Evolutionary conservation across 2,888 invertebrate genomes (phyloP).

Genomic region (Cylloceria caligata): DNA sequence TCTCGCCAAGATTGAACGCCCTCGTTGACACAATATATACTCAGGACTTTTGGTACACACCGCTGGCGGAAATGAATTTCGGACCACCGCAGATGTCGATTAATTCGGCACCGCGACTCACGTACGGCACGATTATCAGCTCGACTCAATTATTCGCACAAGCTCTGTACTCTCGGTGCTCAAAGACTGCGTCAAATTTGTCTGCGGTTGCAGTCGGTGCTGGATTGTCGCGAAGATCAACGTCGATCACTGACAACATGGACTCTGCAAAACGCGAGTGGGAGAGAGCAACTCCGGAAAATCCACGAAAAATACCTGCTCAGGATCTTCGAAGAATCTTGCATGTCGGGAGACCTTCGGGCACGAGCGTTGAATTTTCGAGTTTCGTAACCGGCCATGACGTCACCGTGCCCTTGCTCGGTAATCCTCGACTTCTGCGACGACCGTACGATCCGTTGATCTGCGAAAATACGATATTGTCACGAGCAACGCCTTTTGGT

Average conservation of each 20-base stretch:
- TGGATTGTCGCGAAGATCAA: constrained; percentile 40
- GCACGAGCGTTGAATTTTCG: constrained; percentile 72
- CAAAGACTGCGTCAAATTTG: constrained; percentile 6
- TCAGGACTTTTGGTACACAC: constrained; percentile 83
- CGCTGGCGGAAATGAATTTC: constrained; percentile 83
- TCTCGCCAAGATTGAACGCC: constrained; percentile 81
- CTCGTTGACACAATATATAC: constrained; percentile 82
- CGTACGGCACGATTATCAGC: constrained; percentile 82
- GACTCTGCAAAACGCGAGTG: constrained; percentile 82
- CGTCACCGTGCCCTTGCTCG: constrained; percentile 79
- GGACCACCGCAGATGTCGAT: constrained; percentile 84
- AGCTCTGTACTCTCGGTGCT: constrained; percentile 78
- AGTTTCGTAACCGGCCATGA: constrained; percentile 79
- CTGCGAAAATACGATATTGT: constrained; percentile 83
- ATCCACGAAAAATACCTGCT: constrained; percentile 78
- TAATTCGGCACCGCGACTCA: constrained; percentile 80
- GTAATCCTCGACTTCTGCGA: constrained; percentile 80
- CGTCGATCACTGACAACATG: constrained; percentile 72
- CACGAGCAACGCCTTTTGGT: constrained; percentile 80
- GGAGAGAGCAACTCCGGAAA: constrained; percentile 82
- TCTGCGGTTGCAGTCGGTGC: constrained; percentile 16
- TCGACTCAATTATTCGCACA: constrained; percentile 83
- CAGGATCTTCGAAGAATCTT: constrained; percentile 80
- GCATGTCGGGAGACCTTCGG: constrained; percentile 69
- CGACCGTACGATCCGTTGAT: constrained; percentile 83